phyloP scores from a whole-genome alignment of 2,113 vertebrate species.

The Paramisgurnus dabryanus region DNA sequence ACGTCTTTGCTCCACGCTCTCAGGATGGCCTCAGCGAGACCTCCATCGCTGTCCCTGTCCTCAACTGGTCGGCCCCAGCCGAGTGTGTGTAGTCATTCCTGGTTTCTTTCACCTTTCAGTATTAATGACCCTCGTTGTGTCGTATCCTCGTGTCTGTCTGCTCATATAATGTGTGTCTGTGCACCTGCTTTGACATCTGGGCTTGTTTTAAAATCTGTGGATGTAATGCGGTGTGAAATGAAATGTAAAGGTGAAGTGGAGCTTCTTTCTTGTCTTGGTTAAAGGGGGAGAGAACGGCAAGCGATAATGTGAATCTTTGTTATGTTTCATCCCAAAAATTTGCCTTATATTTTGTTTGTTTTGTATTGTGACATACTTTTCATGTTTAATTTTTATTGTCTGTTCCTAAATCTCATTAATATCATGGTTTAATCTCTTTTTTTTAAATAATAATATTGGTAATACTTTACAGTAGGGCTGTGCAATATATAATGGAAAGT shows the following conservation, averaged over 20 bases:
- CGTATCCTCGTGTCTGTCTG: conserved; percentile 7
- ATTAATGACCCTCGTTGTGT: background rate
- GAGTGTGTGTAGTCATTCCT: conserved; percentile 81
- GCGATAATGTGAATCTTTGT: too few species aligned
- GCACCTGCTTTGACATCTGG: conserved; percentile 14
- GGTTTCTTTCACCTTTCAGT: conserved; percentile 41
- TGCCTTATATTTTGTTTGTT: background rate
- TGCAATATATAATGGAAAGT: too few species aligned
- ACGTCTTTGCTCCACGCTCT: conserved; percentile 72
- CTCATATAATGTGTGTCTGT: conserved; percentile 12
- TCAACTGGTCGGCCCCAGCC: conserved; percentile 85
- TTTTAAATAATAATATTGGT: too few species aligned
- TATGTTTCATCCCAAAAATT: background rate
- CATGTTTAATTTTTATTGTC: background rate
- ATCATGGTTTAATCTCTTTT: background rate
- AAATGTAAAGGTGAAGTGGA: conserved; percentile 10
- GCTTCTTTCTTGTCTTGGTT: background rate
- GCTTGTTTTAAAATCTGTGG: background rate
- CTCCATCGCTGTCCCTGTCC: conserved; percentile 88
- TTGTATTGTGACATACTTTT: background rate
- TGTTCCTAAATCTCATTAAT: background rate
- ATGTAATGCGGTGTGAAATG: background rate
- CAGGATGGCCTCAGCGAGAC: conserved; percentile 76
- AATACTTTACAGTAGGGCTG: too few species aligned
- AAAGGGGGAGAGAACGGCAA: too few species aligned